phyloP scores from a whole-genome alignment of 2,888 invertebrate genomes.

The Stomorhina lunata region DNA sequence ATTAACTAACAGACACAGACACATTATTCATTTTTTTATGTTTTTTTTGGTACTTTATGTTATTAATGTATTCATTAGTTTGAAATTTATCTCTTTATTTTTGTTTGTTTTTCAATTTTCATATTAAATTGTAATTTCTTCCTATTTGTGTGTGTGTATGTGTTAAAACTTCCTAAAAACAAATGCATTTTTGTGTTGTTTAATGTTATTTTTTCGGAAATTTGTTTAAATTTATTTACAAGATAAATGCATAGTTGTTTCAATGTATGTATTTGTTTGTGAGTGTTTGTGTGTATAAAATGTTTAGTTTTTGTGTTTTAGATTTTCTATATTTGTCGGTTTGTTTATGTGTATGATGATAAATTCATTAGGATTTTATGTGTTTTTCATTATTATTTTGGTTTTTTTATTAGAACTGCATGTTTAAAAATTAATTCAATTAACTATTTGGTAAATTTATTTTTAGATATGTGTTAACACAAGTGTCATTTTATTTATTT shows the following conservation, averaged over 20 bases:
- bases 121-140: not conserved
- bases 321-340: conserved; percentile 2
- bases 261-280: conserved; percentile 16
- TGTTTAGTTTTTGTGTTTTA: conserved; percentile 15
- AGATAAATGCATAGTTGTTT: conserved; percentile 13
- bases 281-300: conserved; percentile 33
- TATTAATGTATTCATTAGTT: conserved; percentile 23
- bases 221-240: conserved; percentile 25
- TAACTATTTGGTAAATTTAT: conserved; percentile 60
- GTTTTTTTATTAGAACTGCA: conserved; percentile 39
- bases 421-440: conserved; percentile 61
- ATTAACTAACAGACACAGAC: conserved; percentile 53
- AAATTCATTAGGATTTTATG: conserved; percentile 50
- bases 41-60: conserved; percentile 10
- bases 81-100: conserved; percentile 23
- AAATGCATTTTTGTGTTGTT: conserved; percentile 34
- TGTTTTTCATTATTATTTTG: conserved; percentile 10
- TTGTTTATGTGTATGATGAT: conserved; percentile 17
- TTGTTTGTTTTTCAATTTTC: conserved; percentile 6
- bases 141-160: not conserved
- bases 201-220: not conserved
- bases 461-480: conserved; percentile 66
- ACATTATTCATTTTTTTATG: conserved; percentile 30
- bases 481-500: conserved; percentile 60
- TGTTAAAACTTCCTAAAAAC: conserved; percentile 27